Percentiles rank a stretch among this genome's conserved stretches.
Conservation (phyloP, 2,888 invertebrate genomes). For the Sicus ferrugineus region DNA sequence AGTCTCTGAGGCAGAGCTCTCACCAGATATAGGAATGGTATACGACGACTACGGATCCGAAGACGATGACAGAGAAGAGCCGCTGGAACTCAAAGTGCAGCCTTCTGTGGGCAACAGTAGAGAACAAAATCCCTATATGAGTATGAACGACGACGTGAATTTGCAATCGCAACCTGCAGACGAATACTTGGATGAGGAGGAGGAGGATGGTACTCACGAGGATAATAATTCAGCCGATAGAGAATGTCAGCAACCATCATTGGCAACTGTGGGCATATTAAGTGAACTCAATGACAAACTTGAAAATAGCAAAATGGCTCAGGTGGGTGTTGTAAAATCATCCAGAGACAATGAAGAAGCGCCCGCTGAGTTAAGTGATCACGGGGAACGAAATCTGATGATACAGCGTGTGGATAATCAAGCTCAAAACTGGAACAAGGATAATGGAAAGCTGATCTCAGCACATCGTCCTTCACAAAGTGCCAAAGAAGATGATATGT, state of each 20-base stretch:
- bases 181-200: neutral
- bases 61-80: neutral
- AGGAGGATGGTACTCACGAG: neutral
- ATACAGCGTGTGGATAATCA: neutral
- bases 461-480: neutral
- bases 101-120: neutral
- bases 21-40: neutral
- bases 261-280: constrained; percentile 26
- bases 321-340: constrained; percentile 11
- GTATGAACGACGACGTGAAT: neutral
- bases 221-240: neutral
- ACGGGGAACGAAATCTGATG: neutral
- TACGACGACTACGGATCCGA: constrained; percentile 1
- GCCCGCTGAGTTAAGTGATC: neutral
- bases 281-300: constrained; percentile 1
- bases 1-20: neutral
- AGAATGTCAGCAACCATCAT: neutral
- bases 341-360: neutral
- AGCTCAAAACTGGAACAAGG: neutral
- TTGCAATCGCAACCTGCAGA: neutral
- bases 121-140: neutral
- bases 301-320: constrained; percentile 4
- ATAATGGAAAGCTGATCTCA: neutral
- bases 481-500: neutral
- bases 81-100: neutral